Evolutionary conservation across 2,797 vertebrate genomes (phyloP).

Genomic region (Toxotes lorentzi): DNA sequence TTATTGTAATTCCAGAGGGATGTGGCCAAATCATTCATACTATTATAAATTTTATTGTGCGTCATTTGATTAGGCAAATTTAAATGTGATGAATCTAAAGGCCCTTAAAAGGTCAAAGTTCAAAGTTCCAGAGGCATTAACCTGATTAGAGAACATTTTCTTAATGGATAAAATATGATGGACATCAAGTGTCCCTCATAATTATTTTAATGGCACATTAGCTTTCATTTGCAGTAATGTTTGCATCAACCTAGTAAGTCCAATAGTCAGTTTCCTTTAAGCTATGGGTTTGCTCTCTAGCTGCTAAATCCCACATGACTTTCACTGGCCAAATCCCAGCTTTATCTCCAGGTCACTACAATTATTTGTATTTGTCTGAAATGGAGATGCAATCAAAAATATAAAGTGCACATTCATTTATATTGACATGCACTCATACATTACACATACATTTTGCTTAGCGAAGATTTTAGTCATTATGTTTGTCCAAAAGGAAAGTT

Average conservation of each 20-base stretch:
- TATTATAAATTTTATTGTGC: neutral
- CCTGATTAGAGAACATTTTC: neutral
- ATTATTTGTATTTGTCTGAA: neutral
- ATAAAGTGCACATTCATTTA: neutral
- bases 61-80: neutral
- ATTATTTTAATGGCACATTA: neutral
- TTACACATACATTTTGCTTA: neutral
- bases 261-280: neutral
- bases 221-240: neutral
- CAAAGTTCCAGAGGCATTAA: neutral
- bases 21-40: neutral
- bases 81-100: neutral
- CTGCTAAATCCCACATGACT: neutral
- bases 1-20: neutral
- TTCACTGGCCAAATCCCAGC: neutral
- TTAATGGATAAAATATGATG: neutral
- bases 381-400: neutral
- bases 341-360: neutral
- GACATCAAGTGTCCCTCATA: neutral
- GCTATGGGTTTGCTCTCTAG: neutral
- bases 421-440: neutral
- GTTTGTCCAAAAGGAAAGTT: conserved; percentile 23
- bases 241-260: neutral
- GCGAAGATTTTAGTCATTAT: neutral
- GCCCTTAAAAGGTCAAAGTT: neutral